Base-by-base conservation (phyloP, 2,113 vertebrate species). In the Nothobranchius furzeri region DNA sequence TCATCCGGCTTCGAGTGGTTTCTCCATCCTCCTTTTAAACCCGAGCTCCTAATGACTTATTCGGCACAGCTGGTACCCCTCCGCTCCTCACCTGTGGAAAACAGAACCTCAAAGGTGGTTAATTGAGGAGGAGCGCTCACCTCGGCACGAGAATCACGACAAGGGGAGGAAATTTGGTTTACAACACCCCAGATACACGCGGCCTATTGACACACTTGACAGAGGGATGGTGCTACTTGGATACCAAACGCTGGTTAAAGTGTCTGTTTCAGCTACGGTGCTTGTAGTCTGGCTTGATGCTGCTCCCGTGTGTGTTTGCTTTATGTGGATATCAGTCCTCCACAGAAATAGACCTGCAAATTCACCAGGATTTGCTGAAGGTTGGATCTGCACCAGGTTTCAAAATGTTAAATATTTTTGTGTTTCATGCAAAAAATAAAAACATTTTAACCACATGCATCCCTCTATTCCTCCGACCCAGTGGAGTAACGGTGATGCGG, bases 401-500 rank as follows among this genome's bases (percentile, higher is more conserved):
- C 10, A 79, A 37, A 67, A 13, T 52, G 55, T 50, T 58, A 12
- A 15, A 55, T 66, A 12, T 53, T 74, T 68, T 67, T 73, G 6
- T 55, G 6, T 55, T 48, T 14, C n/a, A 46, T 30, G 35, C 13
- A 43, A 76, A 73, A 72, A 53, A 75, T 36, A 49, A 61, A 25
- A 60, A 57, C 68, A 64, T 81, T 47, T 61, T 53, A 69, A 49
- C n/a, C 59, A 46, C 72, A 66, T 55, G 45, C 63, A 68, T 86
- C 60, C 72, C 71, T 45, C 49, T 7, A 42, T 60, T 53, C 60
- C 63, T 66, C 62, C 65, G 6, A 77, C 64, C 53, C 81, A 76
- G 82, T 80, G 74, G 83, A 76, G 69, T 56, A 71, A 86, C 53
- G 76, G 76, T 46, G 75, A 78, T 67, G 73, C 5, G 7, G 68